Base-by-base conservation (phyloP, 1,140 invertebrate genomes). In the Phocides pigmalion region DNA sequence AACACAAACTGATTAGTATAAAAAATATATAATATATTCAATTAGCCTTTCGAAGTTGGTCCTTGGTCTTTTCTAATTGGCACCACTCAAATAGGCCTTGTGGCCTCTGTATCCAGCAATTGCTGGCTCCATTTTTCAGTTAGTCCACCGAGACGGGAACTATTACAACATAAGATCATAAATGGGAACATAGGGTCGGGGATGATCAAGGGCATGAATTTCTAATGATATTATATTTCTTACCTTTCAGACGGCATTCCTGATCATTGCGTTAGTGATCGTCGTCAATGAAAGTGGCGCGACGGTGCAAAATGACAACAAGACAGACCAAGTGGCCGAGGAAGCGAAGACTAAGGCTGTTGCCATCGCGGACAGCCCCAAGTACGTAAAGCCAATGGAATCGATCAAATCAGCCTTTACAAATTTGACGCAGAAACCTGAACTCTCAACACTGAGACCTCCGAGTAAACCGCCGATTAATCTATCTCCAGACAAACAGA, bases 261-360 rank as follows among this genome's bases (percentile, higher is more conserved):
- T 90, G 81, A 87, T 89, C 79, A 76, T 81, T 77, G 81, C 80
- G 72, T 79, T 88, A 86, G 86, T 79, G 82, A 83, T 89, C 78
- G 84, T 81, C 80, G 75, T 87, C 78, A 78, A 82, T 81, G 68
- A 78, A 79, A 82, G 65, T 79, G 77, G 77, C 66, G 82, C 74
- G 44, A 76, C 74, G 76, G 81, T 79, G 64, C 70, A 73, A 41
- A 68, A 82, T 72, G 76, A 82, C 63, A 68, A 19, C 62, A 66
- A 66, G 64, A 50, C 72, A 53, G 87, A 91, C 70, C 85, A 82
- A 65, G 19, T 87, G 66, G 86, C 87, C 35, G 58, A 82, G 50
- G 87, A 90, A 72, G 42, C 83, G 35, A 81, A 80, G 59, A 79
- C 73, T 51, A 77, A 70, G 68, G 79, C 78, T 50, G 67, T 87